Evolutionary conservation across 2,113 vertebrate species (phyloP), one percentile per base, ranked within the genome.

Genomic region (Albula glossodonta): DNA sequence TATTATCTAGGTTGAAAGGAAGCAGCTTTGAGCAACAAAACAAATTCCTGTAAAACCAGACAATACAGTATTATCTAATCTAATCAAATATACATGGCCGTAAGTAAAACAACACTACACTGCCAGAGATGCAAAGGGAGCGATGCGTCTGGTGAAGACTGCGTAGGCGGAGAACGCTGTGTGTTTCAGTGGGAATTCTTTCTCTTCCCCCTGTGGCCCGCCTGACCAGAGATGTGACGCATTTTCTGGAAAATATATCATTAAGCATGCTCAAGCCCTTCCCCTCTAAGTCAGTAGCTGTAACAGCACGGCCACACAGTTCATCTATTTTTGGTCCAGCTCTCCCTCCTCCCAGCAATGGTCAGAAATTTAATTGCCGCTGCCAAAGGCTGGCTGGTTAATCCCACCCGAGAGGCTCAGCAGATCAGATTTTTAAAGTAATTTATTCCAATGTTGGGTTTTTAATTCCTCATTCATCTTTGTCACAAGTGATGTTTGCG

Each of bases 391-490:
- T 50, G 31, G 60, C 17, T 50, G 31, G 22, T 63, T 70, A 70
- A 83, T 83, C 60, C 17, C 11, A 13, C 31, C 48, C 66, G 60
- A 83, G 53, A 70, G 82, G 82, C 57, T 70, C 57, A 57, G 57
- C 22, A 49, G 81, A 56, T 83, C 81, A 83, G 81, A 83, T 66
- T 83, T 83, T 70, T 25, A 83, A 70, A 83, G 82, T 70, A 48
- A 83, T 83, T 83, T 83, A 83, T 83, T 83, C 63, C 53, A 83
- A 83, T 83, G 82, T 83, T 66, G 82, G 82, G 82, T 83, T 83
- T 83, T 83, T 66, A 83, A 70, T 48, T 63, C 82, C 82, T 51
- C 56, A 63, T 83, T 66, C 82, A 50, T 83, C 82, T 83, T 66
- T 83, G 82, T 83, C 82, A 83, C 82, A 66, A 70, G 50, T 50